Conservation (phyloP, 2,113 vertebrate genomes). For the Tursiops truncatus region DNA sequence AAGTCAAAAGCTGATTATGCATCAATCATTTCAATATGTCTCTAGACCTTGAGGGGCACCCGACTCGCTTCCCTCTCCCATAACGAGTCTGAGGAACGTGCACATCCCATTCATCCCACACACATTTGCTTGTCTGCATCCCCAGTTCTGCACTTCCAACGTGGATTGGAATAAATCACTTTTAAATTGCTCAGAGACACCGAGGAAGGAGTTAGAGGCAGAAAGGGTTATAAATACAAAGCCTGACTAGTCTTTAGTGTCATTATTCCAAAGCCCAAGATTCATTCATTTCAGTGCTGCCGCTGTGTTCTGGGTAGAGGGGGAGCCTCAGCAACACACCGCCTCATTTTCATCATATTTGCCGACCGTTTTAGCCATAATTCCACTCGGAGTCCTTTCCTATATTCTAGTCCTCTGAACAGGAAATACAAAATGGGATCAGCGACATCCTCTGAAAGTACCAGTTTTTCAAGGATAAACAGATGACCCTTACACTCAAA, state of each 20-base stretch:
- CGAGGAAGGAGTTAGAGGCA: constrained; percentile 34
- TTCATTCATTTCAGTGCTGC: constrained; percentile 39
- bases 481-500: not conserved
- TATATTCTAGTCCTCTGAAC: constrained; percentile 21
- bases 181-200: constrained; percentile 60
- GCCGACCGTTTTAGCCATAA: not conserved
- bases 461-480: not conserved
- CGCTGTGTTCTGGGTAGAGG: not conserved
- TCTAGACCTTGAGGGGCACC: not conserved
- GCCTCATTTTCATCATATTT: not conserved
- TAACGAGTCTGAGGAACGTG: not conserved
- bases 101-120: not conserved
- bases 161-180: constrained; percentile 40
- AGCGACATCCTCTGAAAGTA: not conserved
- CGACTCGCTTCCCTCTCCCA: not conserved
- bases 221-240: constrained; percentile 37
- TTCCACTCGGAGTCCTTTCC: not conserved
- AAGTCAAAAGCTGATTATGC: constrained; percentile 20
- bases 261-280: constrained; percentile 55
- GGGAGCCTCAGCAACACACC: not conserved
- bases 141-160: not conserved
- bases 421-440: constrained; percentile 20
- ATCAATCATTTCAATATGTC: constrained; percentile 14
- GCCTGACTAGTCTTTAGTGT: constrained; percentile 43
- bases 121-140: not conserved